Evolutionary conservation across 2,888 invertebrate genomes (phyloP).

Genomic region (Tryphoninae sp.): DNA sequence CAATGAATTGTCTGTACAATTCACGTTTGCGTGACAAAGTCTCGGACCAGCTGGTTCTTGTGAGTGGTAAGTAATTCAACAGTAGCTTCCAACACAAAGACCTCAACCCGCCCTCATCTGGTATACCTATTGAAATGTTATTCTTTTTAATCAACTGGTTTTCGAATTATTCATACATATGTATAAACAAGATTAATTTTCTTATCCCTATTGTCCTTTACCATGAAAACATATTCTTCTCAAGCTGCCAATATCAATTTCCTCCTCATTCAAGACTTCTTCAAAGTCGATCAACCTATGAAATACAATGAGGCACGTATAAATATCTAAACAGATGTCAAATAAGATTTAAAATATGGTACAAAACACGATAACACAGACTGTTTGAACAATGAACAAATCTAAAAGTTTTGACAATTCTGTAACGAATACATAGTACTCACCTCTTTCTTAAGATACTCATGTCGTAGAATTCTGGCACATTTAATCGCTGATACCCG

Average conservation of each 20-base stretch:
- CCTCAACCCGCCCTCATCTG: conserved; percentile 92
- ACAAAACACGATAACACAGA: neutral
- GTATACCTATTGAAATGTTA: conserved; percentile 86
- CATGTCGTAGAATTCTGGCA: conserved; percentile 68
- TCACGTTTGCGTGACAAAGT: conserved; percentile 89
- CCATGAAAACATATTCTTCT: conserved; percentile 91
- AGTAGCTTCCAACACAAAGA: conserved; percentile 94
- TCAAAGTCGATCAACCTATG: conserved; percentile 92
- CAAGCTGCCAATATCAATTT: conserved; percentile 87
- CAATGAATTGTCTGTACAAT: conserved; percentile 91
- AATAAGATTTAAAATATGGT: conserved; percentile 11
- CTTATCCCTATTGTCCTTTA: conserved; percentile 79
- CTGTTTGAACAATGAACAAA: no score
- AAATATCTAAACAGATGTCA: neutral
- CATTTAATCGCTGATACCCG: conserved; percentile 45
- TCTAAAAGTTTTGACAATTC: neutral
- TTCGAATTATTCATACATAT: neutral
- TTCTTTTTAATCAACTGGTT: neutral
- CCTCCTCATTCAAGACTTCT: conserved; percentile 86
- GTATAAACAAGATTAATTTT: neutral
- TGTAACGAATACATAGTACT: neutral
- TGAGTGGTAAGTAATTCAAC: conserved; percentile 91
- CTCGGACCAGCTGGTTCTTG: conserved; percentile 86
- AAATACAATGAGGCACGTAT: conserved; percentile 65
- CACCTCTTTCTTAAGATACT: conserved; percentile 76